phyloP scores from a whole-genome alignment of 2,888 invertebrate genomes.

The Leptothorax acervorum region DNA sequence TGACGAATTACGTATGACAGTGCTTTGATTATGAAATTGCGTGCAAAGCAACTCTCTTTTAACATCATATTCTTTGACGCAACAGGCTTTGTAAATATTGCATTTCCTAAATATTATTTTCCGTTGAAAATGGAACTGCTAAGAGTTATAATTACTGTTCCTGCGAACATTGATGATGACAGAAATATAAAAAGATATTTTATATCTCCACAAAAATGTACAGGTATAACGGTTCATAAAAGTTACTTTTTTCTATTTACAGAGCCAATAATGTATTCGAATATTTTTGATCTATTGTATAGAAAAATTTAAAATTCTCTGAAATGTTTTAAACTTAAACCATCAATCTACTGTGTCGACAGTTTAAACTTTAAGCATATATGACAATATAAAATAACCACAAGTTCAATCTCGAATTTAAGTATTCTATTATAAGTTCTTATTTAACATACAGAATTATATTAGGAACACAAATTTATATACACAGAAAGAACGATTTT shows the following conservation, averaged over 20 bases:
- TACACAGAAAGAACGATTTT: background rate
- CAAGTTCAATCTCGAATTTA: background rate
- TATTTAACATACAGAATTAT: background rate
- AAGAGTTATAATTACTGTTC: background rate
- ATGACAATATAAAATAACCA: background rate
- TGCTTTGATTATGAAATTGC: conserved; percentile 21
- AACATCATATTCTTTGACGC: background rate
- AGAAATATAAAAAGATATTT: background rate
- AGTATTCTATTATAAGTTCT: background rate
- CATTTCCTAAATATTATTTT: conserved; percentile 5
- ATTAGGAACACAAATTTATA: background rate
- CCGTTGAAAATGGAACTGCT: background rate
- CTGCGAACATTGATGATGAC: background rate
- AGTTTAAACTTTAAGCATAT: background rate
- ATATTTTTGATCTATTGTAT: background rate
- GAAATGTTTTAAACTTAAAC: background rate
- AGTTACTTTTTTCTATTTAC: background rate
- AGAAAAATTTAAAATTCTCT: background rate
- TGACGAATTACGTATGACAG: conserved; percentile 11
- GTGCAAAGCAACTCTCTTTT: background rate
- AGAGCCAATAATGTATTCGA: background rate
- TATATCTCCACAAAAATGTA: background rate
- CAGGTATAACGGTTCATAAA: background rate
- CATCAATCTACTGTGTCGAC: background rate
- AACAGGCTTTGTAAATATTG: background rate